Conservation (phyloP, 2,888 invertebrate species). For the Rhodophaea formosa region DNA sequence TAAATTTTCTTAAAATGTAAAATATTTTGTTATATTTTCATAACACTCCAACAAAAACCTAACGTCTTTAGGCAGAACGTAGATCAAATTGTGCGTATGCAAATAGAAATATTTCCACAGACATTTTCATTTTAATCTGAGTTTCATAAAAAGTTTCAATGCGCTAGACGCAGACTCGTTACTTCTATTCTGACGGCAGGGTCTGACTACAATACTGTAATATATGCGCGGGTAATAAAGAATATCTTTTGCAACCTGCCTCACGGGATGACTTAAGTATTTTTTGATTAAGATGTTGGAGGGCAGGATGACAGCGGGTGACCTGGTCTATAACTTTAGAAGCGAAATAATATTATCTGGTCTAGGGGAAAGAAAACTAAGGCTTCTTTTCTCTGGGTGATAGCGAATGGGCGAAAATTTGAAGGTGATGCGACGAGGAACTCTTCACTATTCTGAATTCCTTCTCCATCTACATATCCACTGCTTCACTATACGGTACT, state of each 20-base stretch:
- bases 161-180: slow-evolving; percentile 3
- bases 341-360: too few species aligned
- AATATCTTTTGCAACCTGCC: background rate
- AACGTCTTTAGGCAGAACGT: background rate
- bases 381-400: too few species aligned
- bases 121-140: background rate
- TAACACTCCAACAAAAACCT: background rate
- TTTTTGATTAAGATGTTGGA: background rate
- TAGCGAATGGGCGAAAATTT: too few species aligned
- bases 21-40: background rate
- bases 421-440: too few species aligned
- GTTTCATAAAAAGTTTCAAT: background rate
- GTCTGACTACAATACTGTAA: background rate
- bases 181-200: background rate
- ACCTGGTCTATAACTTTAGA: background rate
- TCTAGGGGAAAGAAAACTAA: too few species aligned
- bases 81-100: background rate
- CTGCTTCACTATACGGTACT: too few species aligned
- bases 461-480: too few species aligned
- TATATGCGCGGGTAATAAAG: slow-evolving; percentile 6
- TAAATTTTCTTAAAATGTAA: too few species aligned
- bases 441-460: too few species aligned
- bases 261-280: slow-evolving; percentile 1
- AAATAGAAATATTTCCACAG: background rate
- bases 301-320: background rate